Base-by-base conservation (phyloP, 2,888 invertebrate species). In the Parnassius mnemosyne region DNA sequence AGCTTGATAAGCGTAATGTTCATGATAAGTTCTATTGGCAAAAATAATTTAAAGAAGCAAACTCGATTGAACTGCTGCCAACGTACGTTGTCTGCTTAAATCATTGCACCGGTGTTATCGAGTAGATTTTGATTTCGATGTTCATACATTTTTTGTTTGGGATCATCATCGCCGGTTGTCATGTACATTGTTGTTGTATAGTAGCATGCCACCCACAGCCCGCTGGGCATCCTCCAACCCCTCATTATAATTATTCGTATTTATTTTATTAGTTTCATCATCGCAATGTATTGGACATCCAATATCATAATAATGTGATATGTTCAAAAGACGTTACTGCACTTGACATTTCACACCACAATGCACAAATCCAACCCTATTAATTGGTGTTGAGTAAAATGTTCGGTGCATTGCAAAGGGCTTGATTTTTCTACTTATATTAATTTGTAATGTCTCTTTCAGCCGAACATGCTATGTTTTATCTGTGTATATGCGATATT, bases 211-310 rank as follows among this genome's bases (percentile, higher is more conserved):
- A 84, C 85, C 85, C 82, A 80, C 81, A 79, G 87, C 88, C 89
- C 83, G 84, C 86, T 85, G 92, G 92, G 92, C 90, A 84, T 91
- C 92, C 93, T 92, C 92, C 93, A 92, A 92, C 92, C 92, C 91
- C 87, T 84, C 87, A 86, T 87, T 79, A 81, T 79, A 73, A 73
- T 70, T 76, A 75, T 82, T 85, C 79, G 83, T 84, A 80, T 84
- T 85, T 81, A 79, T 80, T 85, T 84, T 84, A 78, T 85, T 84
- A 82, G 83, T 81, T 82, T 79, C 83, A 85, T 84, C 80, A 81
- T 83, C 73, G 77, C 78, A 78, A 78, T 79, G 78, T 77, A 73
- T 73, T 75, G 73, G 71, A 77, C 72, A 76, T 74, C 72, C 69
- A 69, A 59, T 67, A 69, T 78, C 79, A 78, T 80, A 73, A 72